A percentile compares a stretch with the other conserved stretches of the same genome.
Conservation (phyloP, 1,140 invertebrate species). For the Pseudomyrmex concolor region DNA sequence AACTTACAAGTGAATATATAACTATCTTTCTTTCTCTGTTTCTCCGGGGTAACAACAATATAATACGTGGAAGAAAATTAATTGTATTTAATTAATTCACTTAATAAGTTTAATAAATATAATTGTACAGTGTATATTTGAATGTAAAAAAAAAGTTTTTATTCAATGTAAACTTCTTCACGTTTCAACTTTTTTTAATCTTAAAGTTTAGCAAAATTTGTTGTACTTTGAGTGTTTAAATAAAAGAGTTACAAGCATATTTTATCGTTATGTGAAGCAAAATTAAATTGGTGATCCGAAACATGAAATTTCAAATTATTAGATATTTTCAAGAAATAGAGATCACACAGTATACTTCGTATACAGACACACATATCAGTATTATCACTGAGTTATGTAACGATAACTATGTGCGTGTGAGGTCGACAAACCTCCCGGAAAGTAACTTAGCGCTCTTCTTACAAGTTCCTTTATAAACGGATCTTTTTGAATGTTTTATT, state of each 20-base stretch:
- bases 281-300: neutral
- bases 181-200: too few relatives aligned
- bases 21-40: too few relatives aligned
- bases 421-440: slow-evolving; percentile 1
- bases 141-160: slow-evolving; percentile 10
- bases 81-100: neutral
- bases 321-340: neutral
- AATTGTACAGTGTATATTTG: neutral
- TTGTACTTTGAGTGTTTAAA: too few relatives aligned
- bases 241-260: too few relatives aligned
- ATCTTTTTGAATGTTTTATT: slow-evolving; percentile 28
- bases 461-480: slow-evolving; percentile 13
- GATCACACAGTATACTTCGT: too few relatives aligned
- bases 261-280: neutral
- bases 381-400: slow-evolving; percentile 26
- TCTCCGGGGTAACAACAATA: neutral
- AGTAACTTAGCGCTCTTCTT: slow-evolving; percentile 31
- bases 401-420: neutral
- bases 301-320: neutral
- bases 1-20: slow-evolving; percentile 41
- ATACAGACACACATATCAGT: neutral
- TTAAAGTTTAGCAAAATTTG: too few relatives aligned
- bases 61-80: neutral
- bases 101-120: too few relatives aligned
- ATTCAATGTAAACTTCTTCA: neutral